Evolutionary conservation across 1,140 invertebrate genomes (phyloP).

Genomic region (Holcopasites calliopsidis): DNA sequence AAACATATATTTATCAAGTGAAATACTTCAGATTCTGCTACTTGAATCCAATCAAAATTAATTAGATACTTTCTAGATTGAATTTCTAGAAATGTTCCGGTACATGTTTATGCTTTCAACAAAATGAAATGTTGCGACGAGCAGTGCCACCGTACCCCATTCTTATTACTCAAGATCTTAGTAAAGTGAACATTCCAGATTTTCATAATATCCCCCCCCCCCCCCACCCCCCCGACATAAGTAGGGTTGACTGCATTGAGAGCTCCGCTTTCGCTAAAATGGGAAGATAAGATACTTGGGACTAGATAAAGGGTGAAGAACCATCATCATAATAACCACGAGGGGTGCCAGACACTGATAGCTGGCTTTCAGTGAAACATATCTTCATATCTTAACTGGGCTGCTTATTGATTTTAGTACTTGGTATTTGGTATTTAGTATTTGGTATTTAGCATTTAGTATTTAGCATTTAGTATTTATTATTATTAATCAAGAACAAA

Average conservation of each 20-base stretch:
- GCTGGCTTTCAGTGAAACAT: not conserved
- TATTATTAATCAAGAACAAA: too few species aligned
- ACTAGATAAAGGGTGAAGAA: not conserved
- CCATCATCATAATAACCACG: not conserved
- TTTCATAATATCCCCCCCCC: conserved; percentile 52
- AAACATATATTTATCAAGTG: too few species aligned
- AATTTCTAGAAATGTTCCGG: not conserved
- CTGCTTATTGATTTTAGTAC: not conserved
- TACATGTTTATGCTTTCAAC: conserved; percentile 24
- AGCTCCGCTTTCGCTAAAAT: conserved; percentile 21
- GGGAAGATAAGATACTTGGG: conserved; percentile 19
- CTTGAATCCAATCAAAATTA: not conserved
- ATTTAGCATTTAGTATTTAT: too few species aligned
- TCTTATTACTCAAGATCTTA: conserved; percentile 20
- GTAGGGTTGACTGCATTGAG: not conserved
- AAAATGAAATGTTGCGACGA: conserved; percentile 10
- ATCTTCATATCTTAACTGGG: not conserved
- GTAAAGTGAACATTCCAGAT: conserved; percentile 35
- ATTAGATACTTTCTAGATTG: not conserved
- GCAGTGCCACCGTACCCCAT: not conserved
- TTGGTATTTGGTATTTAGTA: too few species aligned
- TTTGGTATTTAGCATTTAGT: too few species aligned
- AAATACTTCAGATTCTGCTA: not conserved
- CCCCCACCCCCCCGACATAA: conserved; percentile 12
- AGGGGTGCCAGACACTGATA: not conserved